phyloP scores from a whole-genome alignment of 2,113 vertebrate genomes.

The Mormyrus iriodes region DNA sequence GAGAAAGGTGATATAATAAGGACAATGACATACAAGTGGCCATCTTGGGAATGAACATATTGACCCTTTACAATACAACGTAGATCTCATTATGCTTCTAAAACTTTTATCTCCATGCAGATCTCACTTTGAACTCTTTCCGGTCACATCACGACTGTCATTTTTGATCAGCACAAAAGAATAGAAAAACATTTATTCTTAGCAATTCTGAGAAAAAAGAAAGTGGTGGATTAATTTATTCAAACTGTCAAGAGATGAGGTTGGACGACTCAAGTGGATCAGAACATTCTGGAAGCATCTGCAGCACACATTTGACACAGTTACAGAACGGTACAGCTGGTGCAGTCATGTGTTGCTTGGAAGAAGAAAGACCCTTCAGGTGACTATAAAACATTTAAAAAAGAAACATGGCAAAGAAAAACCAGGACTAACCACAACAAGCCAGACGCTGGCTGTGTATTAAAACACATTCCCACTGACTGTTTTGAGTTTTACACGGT shows the following conservation, averaged over 20 bases:
- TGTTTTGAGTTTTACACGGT: background rate
- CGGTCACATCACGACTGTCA: background rate
- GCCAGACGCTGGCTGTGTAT: background rate
- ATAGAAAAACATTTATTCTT: background rate
- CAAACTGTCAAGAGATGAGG: background rate
- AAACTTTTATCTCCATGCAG: background rate
- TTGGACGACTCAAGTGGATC: background rate
- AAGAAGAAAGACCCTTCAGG: background rate
- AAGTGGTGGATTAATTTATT: slow-evolving; percentile 10
- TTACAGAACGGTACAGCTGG: background rate
- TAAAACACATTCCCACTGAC: slow-evolving; percentile 15
- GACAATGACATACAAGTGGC: background rate
- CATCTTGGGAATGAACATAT: background rate
- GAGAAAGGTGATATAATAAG: background rate
- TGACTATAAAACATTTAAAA: background rate
- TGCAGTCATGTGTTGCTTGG: background rate
- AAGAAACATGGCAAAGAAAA: background rate
- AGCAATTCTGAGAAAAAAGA: background rate
- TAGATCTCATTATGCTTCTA: background rate
- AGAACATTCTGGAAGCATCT: slow-evolving; percentile 15
- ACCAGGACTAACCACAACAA: background rate
- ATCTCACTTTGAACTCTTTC: background rate
- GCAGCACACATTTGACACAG: background rate
- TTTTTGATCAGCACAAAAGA: background rate
- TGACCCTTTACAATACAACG: background rate